Conservation (phyloP, 2,797 vertebrate genomes). For the Taeniopygia guttata region DNA sequence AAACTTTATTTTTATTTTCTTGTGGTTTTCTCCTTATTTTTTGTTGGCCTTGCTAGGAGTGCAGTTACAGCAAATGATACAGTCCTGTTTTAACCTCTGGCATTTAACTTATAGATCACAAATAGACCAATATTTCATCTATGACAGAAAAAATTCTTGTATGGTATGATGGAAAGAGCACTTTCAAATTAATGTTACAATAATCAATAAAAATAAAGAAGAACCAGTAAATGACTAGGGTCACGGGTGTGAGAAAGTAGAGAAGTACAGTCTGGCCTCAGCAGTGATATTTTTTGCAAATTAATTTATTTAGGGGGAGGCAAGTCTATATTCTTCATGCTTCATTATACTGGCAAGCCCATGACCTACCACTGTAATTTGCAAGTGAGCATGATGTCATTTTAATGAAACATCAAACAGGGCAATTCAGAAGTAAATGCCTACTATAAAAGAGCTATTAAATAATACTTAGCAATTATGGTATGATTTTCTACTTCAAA, state of each 20-base stretch:
- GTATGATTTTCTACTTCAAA: conserved; percentile 63
- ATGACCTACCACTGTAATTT: conserved; percentile 29
- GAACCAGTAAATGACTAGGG: neutral
- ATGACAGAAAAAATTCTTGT: neutral
- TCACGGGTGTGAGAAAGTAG: neutral
- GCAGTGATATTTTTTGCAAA: neutral
- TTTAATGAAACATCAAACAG: conserved; percentile 57
- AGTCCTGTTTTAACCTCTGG: neutral
- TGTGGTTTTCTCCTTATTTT: neutral
- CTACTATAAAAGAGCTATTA: conserved; percentile 46
- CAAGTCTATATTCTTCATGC: conserved; percentile 6
- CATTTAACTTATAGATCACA: neutral
- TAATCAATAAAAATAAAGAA: neutral
- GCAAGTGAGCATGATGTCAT: conserved; percentile 53
- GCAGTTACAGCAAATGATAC: neutral
- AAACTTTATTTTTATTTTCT: neutral
- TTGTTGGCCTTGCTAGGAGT: neutral
- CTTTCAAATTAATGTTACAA: neutral
- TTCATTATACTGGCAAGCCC: conserved; percentile 23
- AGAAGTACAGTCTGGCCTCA: neutral
- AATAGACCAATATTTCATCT: neutral
- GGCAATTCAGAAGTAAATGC: conserved; percentile 45
- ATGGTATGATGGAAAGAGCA: neutral
- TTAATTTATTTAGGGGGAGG: neutral
- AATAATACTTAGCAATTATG: conserved; percentile 58